phyloP scores from a whole-genome alignment of 2,797 vertebrate species.

The Phoxinus dragarum region DNA sequence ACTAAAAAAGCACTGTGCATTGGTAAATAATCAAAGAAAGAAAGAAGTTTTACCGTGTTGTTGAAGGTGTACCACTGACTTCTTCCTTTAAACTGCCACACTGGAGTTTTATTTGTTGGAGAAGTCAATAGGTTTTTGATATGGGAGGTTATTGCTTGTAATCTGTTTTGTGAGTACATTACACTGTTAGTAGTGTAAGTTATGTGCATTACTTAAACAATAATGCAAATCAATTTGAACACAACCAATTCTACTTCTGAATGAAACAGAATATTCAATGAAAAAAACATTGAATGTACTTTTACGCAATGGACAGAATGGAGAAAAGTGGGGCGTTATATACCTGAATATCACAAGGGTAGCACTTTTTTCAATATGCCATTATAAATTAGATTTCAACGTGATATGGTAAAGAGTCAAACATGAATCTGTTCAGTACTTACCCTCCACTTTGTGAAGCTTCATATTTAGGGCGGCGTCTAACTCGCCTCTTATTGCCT shows the following conservation, averaged over 20 bases:
- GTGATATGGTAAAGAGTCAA: neutral
- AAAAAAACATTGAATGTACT: no score
- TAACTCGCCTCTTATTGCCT: slow-evolving; percentile 65
- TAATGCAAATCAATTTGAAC: neutral
- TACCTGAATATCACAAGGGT: neutral
- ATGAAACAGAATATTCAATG: neutral
- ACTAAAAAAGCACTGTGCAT: neutral
- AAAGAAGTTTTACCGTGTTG: slow-evolving; percentile 55
- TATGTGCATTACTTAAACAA: neutral
- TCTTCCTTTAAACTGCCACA: slow-evolving; percentile 72
- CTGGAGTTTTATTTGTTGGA: slow-evolving; percentile 39
- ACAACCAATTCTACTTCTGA: neutral
- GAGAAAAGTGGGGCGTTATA: neutral
- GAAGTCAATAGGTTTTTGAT: neutral
- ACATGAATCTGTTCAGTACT: slow-evolving; percentile 30
- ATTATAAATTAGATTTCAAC: neutral
- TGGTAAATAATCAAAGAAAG: neutral
- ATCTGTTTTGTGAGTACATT: slow-evolving; percentile 47
- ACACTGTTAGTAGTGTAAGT: neutral
- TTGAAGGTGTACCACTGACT: slow-evolving; percentile 66
- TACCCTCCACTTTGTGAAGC: slow-evolving; percentile 53
- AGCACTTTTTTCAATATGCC: neutral
- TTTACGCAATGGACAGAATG: neutral
- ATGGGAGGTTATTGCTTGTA: neutral
- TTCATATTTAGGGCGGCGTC: slow-evolving; percentile 70